Percentiles rank a stretch among this genome's conserved stretches.
phyloP scores from a whole-genome alignment of 2,888 invertebrate genomes.

The Rhagonycha fulva region DNA sequence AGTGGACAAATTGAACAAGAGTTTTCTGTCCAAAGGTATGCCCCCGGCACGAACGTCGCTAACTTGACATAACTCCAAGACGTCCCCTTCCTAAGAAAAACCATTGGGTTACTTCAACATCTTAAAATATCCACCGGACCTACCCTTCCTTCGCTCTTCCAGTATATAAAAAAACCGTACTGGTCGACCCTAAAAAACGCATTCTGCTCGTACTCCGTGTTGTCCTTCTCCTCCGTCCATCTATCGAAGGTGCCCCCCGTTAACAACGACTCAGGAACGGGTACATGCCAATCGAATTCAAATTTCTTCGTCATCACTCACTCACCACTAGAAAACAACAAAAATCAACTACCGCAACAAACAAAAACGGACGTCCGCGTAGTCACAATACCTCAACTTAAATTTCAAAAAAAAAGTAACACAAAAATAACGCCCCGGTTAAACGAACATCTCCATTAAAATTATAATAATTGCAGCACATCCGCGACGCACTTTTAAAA shows the following conservation, averaged over 20 bases:
- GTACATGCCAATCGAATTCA: slow-evolving; percentile 98
- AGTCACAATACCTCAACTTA: not conserved
- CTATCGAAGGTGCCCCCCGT: slow-evolving; percentile 92
- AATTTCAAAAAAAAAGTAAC: not conserved
- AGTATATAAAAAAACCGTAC: slow-evolving; percentile 97
- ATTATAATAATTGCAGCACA: not conserved
- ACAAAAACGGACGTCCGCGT: not conserved
- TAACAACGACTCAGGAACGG: slow-evolving; percentile 85
- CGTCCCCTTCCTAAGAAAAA: slow-evolving; percentile 90
- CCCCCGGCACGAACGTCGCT: slow-evolving; percentile 95
- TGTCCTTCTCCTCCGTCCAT: slow-evolving; percentile 98
- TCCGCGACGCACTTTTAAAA: not conserved
- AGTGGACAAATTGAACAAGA: slow-evolving; percentile 71
- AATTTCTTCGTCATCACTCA: slow-evolving; percentile 91
- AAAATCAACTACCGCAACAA: not conserved
- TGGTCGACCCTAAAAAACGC: slow-evolving; percentile 94
- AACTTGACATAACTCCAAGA: slow-evolving; percentile 97
- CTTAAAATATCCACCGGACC: not conserved
- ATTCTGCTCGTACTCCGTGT: slow-evolving; percentile 84
- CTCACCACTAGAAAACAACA: slow-evolving; percentile 11
- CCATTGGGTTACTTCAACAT: not conserved
- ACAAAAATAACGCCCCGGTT: not conserved
- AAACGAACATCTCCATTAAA: not conserved
- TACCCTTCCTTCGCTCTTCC: slow-evolving; percentile 96
- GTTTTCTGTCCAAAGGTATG: slow-evolving; percentile 86